Percentiles rank a stretch among this genome's conserved stretches.
phyloP scores from a whole-genome alignment of 2,797 vertebrate species.

The Helarctos malayanus region DNA sequence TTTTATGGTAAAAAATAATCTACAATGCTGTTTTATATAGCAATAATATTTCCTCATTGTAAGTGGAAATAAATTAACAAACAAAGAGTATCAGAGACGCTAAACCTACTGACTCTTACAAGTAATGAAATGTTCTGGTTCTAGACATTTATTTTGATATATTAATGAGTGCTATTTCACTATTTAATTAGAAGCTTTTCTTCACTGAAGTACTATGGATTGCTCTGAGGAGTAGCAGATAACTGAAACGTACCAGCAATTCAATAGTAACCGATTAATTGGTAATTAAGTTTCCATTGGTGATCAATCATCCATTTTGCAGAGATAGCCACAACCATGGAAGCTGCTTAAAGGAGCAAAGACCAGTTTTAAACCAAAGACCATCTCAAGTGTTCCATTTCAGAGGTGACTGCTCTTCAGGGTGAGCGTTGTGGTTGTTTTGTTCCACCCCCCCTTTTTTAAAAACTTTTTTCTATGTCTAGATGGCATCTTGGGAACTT shows the following conservation, averaged over 20 bases:
- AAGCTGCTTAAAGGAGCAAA: slow-evolving; percentile 78
- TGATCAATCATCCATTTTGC: slow-evolving; percentile 84
- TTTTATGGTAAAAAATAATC: slow-evolving; percentile 42
- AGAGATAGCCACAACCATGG: slow-evolving; percentile 63
- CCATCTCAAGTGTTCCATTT: slow-evolving; percentile 14
- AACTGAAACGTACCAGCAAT: slow-evolving; percentile 80
- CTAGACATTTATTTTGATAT: slow-evolving; percentile 75
- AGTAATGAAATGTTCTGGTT: slow-evolving; percentile 70
- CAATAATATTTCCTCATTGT: slow-evolving; percentile 35
- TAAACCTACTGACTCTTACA: slow-evolving; percentile 6
- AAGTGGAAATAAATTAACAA: slow-evolving; percentile 58
- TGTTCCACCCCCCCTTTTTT: neutral
- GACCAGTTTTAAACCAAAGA: slow-evolving; percentile 82
- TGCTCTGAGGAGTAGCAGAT: slow-evolving; percentile 80
- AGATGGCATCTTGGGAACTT: neutral
- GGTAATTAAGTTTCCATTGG: slow-evolving; percentile 88
- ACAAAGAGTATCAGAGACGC: slow-evolving; percentile 5
- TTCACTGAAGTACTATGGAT: slow-evolving; percentile 80
- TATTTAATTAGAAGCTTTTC: slow-evolving; percentile 81
- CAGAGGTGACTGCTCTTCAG: neutral
- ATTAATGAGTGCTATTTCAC: slow-evolving; percentile 62
- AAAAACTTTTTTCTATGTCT: neutral
- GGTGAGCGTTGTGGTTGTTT: neutral
- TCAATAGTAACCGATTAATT: slow-evolving; percentile 87
- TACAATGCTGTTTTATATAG: neutral